Evolutionary conservation across 2,797 vertebrate species (phyloP), one percentile per base, ranked within the genome.

Genomic region (Lacerta bilineata): DNA sequence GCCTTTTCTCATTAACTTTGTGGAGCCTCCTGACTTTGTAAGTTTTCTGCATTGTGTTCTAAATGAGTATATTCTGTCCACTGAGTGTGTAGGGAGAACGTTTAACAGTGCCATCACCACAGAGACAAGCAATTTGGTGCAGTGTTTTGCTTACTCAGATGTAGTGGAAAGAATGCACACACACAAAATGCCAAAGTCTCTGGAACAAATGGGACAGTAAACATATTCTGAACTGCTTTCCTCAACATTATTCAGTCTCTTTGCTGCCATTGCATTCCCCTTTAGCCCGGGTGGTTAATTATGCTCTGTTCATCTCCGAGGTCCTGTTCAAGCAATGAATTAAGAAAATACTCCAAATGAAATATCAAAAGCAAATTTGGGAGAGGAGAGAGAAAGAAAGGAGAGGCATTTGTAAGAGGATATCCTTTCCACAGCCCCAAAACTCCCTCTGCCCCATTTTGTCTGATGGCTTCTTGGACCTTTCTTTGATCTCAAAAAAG

Each of bases 41-140:
- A 92, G 78, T 94, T 95, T 80, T 91, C 59, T 83, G 93, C 89
- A 93, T 90, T 72, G 87, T 81, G 90, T 71, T 90, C 93, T 89
- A 95, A 92, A 95, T 93, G 46, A 93, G 92, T 90, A n/a, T 85
- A n/a, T 85, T 93, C 77, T 89, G 72, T 66, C 90, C 78, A 68
- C 61, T 92, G 90, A 90, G 88, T 91, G 29, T 66, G 68, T 18
- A 39, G 4, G 41, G 88, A 89, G 79, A 92, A 76, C 50, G 25
- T 27, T 64, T 92, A 89, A 90, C 25, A 71, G 74, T 46, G 80
- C 85, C 93, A 75, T 93, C 91, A 84, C 87, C 87, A 68, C 46
- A 29, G 84, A 82, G 50, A 88, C 84, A 46, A 59, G 36, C 69
- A 89, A 91, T 76, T 89, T 88, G 87, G 55, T 68, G 79, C 8